Base-by-base conservation (phyloP, 2,888 invertebrate species). In the Mesodorylaimus sp. region DNA sequence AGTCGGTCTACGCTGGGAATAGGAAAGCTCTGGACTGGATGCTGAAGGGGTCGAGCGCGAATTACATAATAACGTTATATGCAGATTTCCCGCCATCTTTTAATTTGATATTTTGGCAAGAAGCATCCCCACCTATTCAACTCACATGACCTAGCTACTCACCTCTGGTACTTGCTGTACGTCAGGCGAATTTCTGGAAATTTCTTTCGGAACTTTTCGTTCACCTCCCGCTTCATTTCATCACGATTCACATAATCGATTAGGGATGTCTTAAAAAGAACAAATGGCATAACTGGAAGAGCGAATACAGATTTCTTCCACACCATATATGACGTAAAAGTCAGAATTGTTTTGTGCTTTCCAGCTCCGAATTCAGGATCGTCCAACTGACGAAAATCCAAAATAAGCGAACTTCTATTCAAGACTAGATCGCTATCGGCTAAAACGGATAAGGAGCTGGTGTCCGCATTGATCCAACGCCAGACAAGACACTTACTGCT, bases 151-250 rank as follows among this genome's bases (percentile, higher is more conserved):
- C n/a, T n/a, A n/a, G n/a, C n/a, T n/a, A n/a, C n/a, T n/a, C n/a
- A n/a, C n/a, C n/a, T 91, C 70, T 91, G 76, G 50, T 95, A 73
- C 74, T 95, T 95, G 70, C 91, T 93, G 52, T 95, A 75, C 2
- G 91, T 89, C 28, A 95, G 73, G 66, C 91, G 85, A 55, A 95
- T 81, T 60, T 84, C 80, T 0, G 95, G 95, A 72, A 91, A 95
- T 64, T 86, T 84, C 60, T 86, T 87, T 58, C 79, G 77, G 65
- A 95, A 95, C 70, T 91, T 89, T 64, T 93, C 93, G 69, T 95
- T 95, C 44, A 95, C 74, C 68, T 93, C 91, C 67, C 87, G 87
- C 70, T 95, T 95, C 58, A 93, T 73, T 68, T 91, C 89, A n/a
- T 54, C 55, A 1, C 45, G 29, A 2, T 50, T 44, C 27, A 48